Evolutionary conservation across 1,140 invertebrate species (phyloP), one percentile per base, ranked within the genome.

Genomic region (Arctopsyche grandis): DNA sequence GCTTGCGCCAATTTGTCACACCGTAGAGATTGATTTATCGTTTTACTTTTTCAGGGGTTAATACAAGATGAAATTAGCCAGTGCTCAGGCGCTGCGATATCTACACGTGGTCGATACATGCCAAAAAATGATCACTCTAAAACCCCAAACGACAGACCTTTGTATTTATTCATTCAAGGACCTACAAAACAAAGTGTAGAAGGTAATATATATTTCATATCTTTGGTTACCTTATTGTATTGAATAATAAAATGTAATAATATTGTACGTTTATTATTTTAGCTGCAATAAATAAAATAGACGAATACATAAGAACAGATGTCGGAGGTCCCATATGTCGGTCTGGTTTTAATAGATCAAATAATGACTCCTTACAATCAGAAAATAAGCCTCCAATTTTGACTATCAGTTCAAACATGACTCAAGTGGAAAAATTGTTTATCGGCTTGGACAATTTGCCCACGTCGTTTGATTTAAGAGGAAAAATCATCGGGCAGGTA

Each of bases 401-500:
- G 16, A 52, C 3, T 12, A 16, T 52, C 10, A 52, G 3, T 5
- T 26, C 76, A 9, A 78, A 75, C 19, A 66, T 75, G 24, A 82
- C 70, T 0, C 81, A 80, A 52, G 85, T 88, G 87, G 94, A 95
- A 86, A 95, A 95, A 87, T 90, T 95, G 80, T 93, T 92, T 82
- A 89, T 95, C 83, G 93, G 94, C 9, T 87, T 95, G 78, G 94
- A 95, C 83, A 92, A 94, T 89, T 92, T 93, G 66, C 93, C 93
- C 38, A 90, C 92, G 83, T 90, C 90, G 80, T 95, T 95, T 86
- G 92, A 94, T 85, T 91, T 94, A 77, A 90, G 93, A 85, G 90
- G 91, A 73, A 93, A 94, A 83, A 91, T 95, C 80, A 86, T 94
- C 81, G 94, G 94, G 66, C 88, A 87, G 75, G 87, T 89, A 83